phyloP scores from a whole-genome alignment of 1,140 invertebrate species.

The Drepana arcuata region DNA sequence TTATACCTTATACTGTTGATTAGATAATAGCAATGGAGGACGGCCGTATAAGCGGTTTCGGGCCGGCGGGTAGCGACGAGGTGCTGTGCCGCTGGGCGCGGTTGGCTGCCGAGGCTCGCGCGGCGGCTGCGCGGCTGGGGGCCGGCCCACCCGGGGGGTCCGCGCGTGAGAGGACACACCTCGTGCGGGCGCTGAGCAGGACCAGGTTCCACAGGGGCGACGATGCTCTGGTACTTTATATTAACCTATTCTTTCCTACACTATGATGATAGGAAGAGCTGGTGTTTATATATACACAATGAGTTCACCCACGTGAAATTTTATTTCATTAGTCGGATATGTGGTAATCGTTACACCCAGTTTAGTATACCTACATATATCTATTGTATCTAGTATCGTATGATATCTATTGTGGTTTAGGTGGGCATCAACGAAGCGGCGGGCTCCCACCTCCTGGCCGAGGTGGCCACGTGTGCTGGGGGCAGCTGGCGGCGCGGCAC shows the following conservation, averaged over 20 bases:
- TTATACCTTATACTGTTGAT: too few species aligned
- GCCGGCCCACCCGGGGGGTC: constrained; percentile 47
- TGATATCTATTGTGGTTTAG: too few species aligned
- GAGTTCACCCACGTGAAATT: too few species aligned
- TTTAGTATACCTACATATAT: too few species aligned
- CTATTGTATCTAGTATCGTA: too few species aligned
- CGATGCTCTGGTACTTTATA: constrained; percentile 30
- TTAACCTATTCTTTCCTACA: neutral
- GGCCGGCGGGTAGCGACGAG: constrained; percentile 16
- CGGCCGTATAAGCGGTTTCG: constrained; percentile 32
- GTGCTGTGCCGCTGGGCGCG: constrained; percentile 37
- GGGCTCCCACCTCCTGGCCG: constrained; percentile 48
- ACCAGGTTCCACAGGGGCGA: constrained; percentile 35
- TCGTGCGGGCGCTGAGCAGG: constrained; percentile 38
- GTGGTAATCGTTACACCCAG: too few species aligned
- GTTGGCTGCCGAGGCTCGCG: constrained; percentile 39
- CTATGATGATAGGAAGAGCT: too few species aligned
- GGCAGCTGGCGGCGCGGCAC: constrained; percentile 42
- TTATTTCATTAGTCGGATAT: too few species aligned
- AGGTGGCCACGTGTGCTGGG: constrained; percentile 39
- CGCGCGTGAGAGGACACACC: constrained; percentile 44
- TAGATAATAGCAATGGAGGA: constrained; percentile 58
- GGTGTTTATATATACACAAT: too few species aligned
- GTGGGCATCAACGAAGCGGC: constrained; percentile 40
- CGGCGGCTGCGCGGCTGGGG: constrained; percentile 37